These are phyloP conservation scores for Hoplodrina ambigua DNA, from an alignment of 2,888 invertebrate species.

Conservation along the genomic window DNA sequence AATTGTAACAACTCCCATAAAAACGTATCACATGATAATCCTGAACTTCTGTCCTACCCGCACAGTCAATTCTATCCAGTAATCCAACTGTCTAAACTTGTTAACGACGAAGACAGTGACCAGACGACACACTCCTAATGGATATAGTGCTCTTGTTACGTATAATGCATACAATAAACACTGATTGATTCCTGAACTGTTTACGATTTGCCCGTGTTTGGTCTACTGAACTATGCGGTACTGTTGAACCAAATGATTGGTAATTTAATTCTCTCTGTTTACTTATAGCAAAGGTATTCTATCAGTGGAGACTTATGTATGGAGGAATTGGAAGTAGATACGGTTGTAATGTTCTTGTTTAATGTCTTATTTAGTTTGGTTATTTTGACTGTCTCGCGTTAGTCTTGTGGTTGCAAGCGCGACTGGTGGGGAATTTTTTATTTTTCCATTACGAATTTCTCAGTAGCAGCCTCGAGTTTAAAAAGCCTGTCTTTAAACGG, in stretches of 20 bases:
- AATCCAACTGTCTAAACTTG: constrained; percentile 45
- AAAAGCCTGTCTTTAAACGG: too few relatives aligned
- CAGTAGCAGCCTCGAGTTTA: too few relatives aligned
- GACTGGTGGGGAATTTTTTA: too few relatives aligned
- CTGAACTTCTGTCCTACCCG: constrained; percentile 16
- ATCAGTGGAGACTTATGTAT: constrained; percentile 39
- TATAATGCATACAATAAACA: constrained; percentile 63
- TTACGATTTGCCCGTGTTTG: constrained; percentile 61
- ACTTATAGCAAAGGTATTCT: constrained; percentile 45
- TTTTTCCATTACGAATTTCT: too few relatives aligned
- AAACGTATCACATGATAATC: background rate
- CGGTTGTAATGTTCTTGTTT: constrained; percentile 33
- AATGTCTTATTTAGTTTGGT: constrained; percentile 30
- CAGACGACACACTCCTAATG: constrained; percentile 45
- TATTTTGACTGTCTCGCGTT: background rate
- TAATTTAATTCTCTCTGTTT: constrained; percentile 63
- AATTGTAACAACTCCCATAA: background rate
- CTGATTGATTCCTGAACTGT: constrained; percentile 61
- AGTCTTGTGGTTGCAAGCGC: too few relatives aligned
- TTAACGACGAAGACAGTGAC: constrained; percentile 50
- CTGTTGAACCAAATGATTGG: constrained; percentile 62
- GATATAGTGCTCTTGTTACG: constrained; percentile 67
- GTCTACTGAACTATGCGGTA: constrained; percentile 53
- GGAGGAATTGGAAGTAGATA: constrained; percentile 47
- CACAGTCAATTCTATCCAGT: constrained; percentile 31